A percentile compares a stretch with the other conserved stretches of the same genome.
phyloP scores from a whole-genome alignment of 2,797 vertebrate species.

The Ctenochaetus hawaiiensis region DNA sequence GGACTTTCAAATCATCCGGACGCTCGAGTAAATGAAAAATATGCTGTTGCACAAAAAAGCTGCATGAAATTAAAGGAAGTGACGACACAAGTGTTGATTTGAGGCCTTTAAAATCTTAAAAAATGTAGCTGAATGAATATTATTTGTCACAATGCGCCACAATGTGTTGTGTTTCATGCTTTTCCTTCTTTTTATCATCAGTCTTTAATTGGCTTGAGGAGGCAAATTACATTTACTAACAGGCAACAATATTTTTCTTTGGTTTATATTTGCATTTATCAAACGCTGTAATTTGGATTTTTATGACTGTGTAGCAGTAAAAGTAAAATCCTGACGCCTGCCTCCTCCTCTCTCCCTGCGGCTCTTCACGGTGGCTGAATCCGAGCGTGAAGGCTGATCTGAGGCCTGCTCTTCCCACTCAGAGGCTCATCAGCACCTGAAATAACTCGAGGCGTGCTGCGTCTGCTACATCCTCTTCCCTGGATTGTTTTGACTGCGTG shows the following conservation, averaged over 20 bases:
- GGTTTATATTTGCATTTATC: too few relatives aligned
- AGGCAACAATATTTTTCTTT: too few relatives aligned
- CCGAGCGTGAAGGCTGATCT: constrained; percentile 18
- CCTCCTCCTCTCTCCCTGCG: not conserved
- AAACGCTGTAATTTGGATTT: too few relatives aligned
- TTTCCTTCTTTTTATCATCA: not conserved
- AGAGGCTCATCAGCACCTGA: constrained; percentile 82
- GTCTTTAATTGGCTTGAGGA: too few relatives aligned
- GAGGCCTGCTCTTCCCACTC: constrained; percentile 68
- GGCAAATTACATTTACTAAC: too few relatives aligned
- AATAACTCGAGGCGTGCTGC: constrained; percentile 81
- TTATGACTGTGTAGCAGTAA: too few relatives aligned
- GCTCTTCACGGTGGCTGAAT: not conserved
- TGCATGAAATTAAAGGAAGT: not conserved
- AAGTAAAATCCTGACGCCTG: too few relatives aligned
- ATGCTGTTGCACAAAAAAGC: too few relatives aligned
- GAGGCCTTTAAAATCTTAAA: not conserved
- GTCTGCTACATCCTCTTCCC: constrained; percentile 87
- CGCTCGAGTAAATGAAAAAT: not conserved
- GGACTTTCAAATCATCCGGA: not conserved
- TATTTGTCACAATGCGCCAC: too few relatives aligned
- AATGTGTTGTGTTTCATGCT: too few relatives aligned
- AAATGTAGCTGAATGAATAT: too few relatives aligned
- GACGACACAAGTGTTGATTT: not conserved
- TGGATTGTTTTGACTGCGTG: constrained; percentile 89